Base-by-base conservation (phyloP, 2,113 vertebrate genomes). In the Cygnus atratus region DNA sequence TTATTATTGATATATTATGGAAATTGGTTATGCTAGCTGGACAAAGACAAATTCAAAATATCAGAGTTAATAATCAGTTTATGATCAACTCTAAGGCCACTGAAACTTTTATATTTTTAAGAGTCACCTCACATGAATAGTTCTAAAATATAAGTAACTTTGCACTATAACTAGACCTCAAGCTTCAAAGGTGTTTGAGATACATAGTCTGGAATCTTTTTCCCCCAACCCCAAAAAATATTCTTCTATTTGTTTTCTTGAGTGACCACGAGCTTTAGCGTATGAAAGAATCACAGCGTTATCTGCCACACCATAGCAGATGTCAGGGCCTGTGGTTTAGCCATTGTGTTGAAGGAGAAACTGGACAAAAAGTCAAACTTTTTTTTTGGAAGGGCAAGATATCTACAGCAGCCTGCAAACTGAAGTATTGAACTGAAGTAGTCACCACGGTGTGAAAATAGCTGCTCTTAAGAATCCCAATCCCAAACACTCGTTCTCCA, bases 381-480 rank as follows among this genome's bases (percentile, higher is more conserved):
- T 41, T 80, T 50, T 50, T 6, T 10, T 72, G 19, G 26, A 52
- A 79, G 26, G 12, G 21, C 28, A 83, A 83, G 20, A 57, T 35
- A 73, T 22, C 75, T 83, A 68, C 19, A 61, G 54, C 39, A 65
- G 58, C 24, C 58, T 67, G 52, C 41, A 50, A 82, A 46, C 14
- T 2, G 0, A 57, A 76, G 71, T 29, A 68, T 39, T 79, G 39
- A 82, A 46, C 19, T 2, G 0, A 57, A 79, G 71, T 26, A 72
- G 43, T 85, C 67, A 52, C 58, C 3, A 1, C 22, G 46, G 75
- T 1, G 2, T 83, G 79, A 93, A 93, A 92, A 93, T 65, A 92
- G 66, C 58, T 93, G 19, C 35, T 93, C 48, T 90, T 66, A 85
- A 92, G 94, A 55, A 79, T 85, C 31, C 41, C 84, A 37, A 35